Base-by-base conservation (phyloP, 2,797 vertebrate species). In the Falco peregrinus region DNA sequence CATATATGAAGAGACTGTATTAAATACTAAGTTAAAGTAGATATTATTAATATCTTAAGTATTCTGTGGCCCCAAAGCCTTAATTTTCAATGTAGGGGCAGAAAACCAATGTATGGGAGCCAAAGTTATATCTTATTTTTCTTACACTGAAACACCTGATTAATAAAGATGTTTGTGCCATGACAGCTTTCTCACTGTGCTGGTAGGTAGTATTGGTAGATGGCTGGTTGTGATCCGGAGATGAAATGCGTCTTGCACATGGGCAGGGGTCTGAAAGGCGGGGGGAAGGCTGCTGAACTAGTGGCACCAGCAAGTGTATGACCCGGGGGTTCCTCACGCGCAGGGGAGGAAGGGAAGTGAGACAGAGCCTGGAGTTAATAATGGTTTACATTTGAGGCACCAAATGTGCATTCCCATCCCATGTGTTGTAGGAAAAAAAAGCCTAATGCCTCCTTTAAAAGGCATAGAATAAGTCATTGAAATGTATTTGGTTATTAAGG, bases 271-370 rank as follows among this genome's bases (percentile, higher is more conserved):
- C 48, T 5, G 24, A 24, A 8, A 12, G 57, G 29, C 15, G 4
- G 28, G 16, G 24, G 21, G 29, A 31, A 37, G 47, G 47, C 41
- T 15, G 47, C 78, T 6, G n/a, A 16, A 6, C 25, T 4, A 3
- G 25, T 8, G 59, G 21, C 56, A n/a, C 35, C 48, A 3, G 21
- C 17, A 20, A 17, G 35, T 1, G 24, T 10, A 4, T 41, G 16
- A 12, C 31, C 48, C 6, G 41, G 39, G 45, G 24, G 37, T 13
- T 33, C 53, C 33, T 67, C 1, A 0, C 1, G 4, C 2, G 2
- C 15, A 7, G 26, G 11, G 24, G 12, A 13, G 25, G 29, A 20
- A 54, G 35, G 39, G 47, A 43, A 2, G 3, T 5, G 60, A 18
- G 45, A 16, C 26, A 11, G 35, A 35, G 35, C 16, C 5, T 1